These are phyloP conservation scores for Drosophila demipolita DNA, from an alignment of 2,888 invertebrate species.

Conservation along the genomic window DNA sequence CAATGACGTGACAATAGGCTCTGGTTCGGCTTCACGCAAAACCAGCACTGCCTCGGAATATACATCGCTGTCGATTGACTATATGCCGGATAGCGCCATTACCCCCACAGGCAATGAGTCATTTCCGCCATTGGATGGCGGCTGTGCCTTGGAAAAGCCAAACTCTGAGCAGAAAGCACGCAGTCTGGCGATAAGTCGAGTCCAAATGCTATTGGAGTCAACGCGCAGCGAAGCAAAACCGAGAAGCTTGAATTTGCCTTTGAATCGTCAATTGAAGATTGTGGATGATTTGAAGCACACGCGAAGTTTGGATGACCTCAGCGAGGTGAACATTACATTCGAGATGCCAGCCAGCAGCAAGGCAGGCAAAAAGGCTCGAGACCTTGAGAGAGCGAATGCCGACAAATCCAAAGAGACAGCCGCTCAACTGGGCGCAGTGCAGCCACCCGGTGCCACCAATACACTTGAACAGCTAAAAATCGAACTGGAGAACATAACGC, in stretches of 20 bases:
- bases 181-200: slow-evolving; percentile 58
- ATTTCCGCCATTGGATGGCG: slow-evolving; percentile 42
- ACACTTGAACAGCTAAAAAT: slow-evolving; percentile 87
- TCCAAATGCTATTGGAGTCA: slow-evolving; percentile 63
- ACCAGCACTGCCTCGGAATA: slow-evolving; percentile 87
- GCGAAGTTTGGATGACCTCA: slow-evolving; percentile 71
- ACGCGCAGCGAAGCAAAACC: slow-evolving; percentile 65
- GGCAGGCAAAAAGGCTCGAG: slow-evolving; percentile 26
- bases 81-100: slow-evolving; percentile 86
- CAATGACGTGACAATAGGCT: slow-evolving; percentile 76
- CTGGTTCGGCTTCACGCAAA: slow-evolving; percentile 86
- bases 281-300: slow-evolving; percentile 76
- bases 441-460: slow-evolving; percentile 83
- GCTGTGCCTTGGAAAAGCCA: slow-evolving; percentile 40
- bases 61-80: slow-evolving; percentile 85
- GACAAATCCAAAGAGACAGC: slow-evolving; percentile 62
- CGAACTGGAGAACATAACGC: slow-evolving; percentile 87
- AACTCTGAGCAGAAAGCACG: slow-evolving; percentile 47
- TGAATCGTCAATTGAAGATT: slow-evolving; percentile 76
- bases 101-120: slow-evolving; percentile 76
- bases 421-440: slow-evolving; percentile 39
- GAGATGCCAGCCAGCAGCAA: slow-evolving; percentile 66
- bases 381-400: slow-evolving; percentile 17
- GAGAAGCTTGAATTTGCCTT: slow-evolving; percentile 73
- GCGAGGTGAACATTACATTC: slow-evolving; percentile 74